Conservation (phyloP, 2,797 vertebrate genomes). For the Perodicticus potto region DNA sequence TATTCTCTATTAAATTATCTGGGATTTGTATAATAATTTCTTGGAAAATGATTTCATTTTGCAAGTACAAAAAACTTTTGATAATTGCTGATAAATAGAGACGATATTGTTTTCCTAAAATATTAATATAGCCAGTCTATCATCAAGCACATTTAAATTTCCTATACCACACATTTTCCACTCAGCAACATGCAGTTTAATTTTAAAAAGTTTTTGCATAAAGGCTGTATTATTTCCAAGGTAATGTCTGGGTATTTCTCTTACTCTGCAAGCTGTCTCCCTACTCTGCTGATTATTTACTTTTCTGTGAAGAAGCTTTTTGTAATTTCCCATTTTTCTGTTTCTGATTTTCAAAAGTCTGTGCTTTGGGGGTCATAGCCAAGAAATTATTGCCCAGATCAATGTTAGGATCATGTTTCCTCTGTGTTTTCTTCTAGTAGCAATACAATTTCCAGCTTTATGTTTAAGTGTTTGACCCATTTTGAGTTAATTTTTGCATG, state of each 20-base stretch:
- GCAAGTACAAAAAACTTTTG: neutral
- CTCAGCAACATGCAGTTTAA: neutral
- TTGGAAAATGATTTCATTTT: neutral
- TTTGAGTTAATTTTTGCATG: neutral
- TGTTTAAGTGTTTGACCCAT: neutral
- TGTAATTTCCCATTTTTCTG: neutral
- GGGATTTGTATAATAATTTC: neutral
- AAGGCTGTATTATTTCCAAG: neutral
- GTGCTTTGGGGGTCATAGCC: neutral
- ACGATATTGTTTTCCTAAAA: neutral
- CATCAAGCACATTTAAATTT: neutral
- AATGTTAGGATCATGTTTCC: neutral
- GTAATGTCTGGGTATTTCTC: neutral
- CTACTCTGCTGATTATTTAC: neutral
- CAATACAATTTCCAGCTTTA: neutral
- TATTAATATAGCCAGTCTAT: neutral
- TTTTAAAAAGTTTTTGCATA: neutral
- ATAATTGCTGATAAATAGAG: neutral
- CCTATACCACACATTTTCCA: neutral
- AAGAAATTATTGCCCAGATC: neutral
- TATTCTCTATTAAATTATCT: neutral
- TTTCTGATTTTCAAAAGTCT: neutral
- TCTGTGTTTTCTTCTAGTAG: neutral
- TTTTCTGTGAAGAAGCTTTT: neutral
- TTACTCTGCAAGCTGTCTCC: neutral